These are phyloP conservation scores for Hypena proboscidalis DNA, from an alignment of 2,888 invertebrate genomes.

Conservation along the genomic window DNA sequence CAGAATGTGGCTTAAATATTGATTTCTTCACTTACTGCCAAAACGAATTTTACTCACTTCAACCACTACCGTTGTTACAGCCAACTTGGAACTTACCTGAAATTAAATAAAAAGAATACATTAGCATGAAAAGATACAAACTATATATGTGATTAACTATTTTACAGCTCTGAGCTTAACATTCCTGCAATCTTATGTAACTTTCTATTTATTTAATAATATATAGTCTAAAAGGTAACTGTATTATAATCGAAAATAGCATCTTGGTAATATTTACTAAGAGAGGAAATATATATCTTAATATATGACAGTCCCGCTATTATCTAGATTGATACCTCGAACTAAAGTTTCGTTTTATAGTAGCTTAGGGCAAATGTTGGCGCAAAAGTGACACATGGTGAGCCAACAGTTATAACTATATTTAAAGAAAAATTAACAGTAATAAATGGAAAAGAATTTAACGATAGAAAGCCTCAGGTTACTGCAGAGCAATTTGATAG, in stretches of 20 bases:
- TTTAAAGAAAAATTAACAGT: not conserved
- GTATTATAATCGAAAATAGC: too few species aligned
- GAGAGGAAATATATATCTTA: conserved; percentile 1
- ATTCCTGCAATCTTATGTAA: too few species aligned
- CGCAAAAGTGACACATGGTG: conserved; percentile 10
- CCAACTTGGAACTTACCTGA: conserved; percentile 36
- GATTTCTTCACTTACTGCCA: too few species aligned
- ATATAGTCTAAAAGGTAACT: not conserved
- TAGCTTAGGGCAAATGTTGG: conserved; percentile 1
- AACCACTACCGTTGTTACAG: not conserved
- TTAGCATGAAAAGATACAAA: too few species aligned
- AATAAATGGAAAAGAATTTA: not conserved
- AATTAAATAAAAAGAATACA: conserved; percentile 11
- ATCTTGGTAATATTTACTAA: not conserved
- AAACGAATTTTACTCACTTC: too few species aligned
- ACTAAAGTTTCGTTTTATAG: conserved; percentile 3
- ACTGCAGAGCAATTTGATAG: not conserved
- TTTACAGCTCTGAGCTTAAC: too few species aligned
- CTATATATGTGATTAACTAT: too few species aligned
- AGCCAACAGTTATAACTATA: conserved; percentile 3
- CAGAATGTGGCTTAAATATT: too few species aligned
- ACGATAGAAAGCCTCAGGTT: not conserved
- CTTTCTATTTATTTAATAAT: too few species aligned
- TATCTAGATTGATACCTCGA: conserved; percentile 4
- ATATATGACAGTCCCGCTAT: conserved; percentile 14